Percentiles rank a stretch among this genome's conserved stretches.
Conservation (phyloP, 92 coral and sea anemone species). For the Metridium senile region DNA sequence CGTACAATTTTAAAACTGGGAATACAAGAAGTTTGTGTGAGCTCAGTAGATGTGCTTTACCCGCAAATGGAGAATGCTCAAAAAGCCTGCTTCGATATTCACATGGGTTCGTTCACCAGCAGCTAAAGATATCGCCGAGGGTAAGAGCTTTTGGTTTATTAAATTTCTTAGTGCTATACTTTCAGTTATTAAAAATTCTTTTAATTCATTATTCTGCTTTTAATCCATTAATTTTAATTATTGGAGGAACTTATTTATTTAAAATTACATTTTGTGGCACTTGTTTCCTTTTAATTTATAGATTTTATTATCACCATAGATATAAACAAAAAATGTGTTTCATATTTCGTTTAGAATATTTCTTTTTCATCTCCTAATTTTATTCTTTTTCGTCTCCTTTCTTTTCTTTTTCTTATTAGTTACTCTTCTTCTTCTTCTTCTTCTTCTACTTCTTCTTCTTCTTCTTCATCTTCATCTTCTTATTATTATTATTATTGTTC, state of each 20-base stretch:
- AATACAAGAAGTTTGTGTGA: constrained; percentile 3
- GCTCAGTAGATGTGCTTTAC: constrained; percentile 13
- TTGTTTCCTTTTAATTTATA: no score
- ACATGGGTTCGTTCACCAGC: constrained; percentile 16
- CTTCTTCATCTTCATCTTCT: background rate
- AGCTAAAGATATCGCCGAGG: constrained; percentile 2
- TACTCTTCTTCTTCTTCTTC: background rate
- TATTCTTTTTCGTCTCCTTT: background rate
- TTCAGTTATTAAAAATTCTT: no score
- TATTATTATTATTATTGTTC: background rate
- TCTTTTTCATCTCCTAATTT: background rate
- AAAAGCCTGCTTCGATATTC: constrained; percentile 4
- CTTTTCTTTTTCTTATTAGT: background rate
- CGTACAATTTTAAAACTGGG: constrained; percentile 7
- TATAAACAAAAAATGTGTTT: no score
- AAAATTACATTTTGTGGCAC: no score
- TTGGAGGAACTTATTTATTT: no score
- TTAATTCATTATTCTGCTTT: no score
- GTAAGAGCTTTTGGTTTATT: no score
- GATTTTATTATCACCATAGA: no score
- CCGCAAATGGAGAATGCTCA: background rate
- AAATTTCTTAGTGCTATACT: no score
- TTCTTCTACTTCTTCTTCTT: background rate
- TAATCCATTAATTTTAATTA: no score
- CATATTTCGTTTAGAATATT: background rate